phyloP scores from a whole-genome alignment of 1,140 invertebrate genomes.

The Pachyrhynchus sulphureomaculatus region DNA sequence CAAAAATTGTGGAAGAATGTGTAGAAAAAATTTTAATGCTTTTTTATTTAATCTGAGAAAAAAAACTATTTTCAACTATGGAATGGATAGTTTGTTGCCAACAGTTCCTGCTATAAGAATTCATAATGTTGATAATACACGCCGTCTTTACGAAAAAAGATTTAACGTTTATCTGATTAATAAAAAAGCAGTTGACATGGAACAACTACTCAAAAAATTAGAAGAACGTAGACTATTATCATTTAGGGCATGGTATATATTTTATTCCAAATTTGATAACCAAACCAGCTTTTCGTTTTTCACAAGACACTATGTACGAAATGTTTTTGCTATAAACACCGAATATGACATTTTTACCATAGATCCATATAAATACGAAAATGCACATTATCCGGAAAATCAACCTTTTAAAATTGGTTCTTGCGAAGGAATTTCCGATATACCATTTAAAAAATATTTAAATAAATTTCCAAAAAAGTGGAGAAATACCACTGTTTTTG shows the following conservation, averaged over 20 bases:
- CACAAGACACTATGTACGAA: background rate
- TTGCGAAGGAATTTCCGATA: background rate
- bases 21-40: no score
- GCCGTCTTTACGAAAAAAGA: background rate
- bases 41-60: no score
- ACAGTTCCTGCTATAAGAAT: no score
- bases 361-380: slow-evolving; percentile 4
- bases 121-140: no score
- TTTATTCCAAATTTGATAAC: background rate
- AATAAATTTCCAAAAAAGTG: background rate
- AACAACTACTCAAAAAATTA: background rate
- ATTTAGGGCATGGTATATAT: background rate
- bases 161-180: background rate
- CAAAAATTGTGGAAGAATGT: no score
- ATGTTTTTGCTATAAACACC: background rate
- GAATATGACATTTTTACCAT: background rate
- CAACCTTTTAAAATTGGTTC: background rate
- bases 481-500: background rate
- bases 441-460: background rate
- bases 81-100: no score
- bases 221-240: background rate
- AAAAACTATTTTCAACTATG: no score
- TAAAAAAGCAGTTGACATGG: background rate
- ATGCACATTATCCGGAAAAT: background rate
- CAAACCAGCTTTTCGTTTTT: background rate